phyloP scores from a whole-genome alignment of 1,140 invertebrate species.

The Aethina tumida region DNA sequence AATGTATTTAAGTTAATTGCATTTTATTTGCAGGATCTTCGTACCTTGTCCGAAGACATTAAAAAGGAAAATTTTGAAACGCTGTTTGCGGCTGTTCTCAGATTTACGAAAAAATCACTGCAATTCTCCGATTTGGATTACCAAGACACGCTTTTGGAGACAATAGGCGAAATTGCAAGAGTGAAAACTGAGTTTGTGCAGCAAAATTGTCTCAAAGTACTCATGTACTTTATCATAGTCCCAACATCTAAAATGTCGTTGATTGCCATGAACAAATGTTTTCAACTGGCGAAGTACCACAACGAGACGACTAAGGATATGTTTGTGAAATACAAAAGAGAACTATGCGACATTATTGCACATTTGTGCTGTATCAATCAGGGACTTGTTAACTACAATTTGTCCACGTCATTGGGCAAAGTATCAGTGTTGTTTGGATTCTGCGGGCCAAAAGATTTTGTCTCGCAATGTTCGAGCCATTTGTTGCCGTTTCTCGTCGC shows the following conservation, averaged over 20 bases:
- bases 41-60: constrained; percentile 28
- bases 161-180: constrained; percentile 42
- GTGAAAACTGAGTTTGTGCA: constrained; percentile 35
- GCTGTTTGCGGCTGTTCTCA: constrained; percentile 41
- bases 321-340: constrained; percentile 56
- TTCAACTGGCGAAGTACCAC: constrained; percentile 47
- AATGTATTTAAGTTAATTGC: constrained; percentile 11
- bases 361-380: constrained; percentile 41
- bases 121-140: constrained; percentile 40
- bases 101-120: constrained; percentile 40
- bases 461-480: constrained; percentile 47
- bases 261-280: constrained; percentile 47
- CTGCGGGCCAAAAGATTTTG: constrained; percentile 45
- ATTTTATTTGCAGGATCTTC: constrained; percentile 31
- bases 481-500: constrained; percentile 50
- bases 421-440: constrained; percentile 48
- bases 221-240: constrained; percentile 54
- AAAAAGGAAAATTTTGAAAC: constrained; percentile 41
- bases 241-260: constrained; percentile 48
- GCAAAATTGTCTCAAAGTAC: constrained; percentile 47
- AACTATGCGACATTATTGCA: constrained; percentile 49
- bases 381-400: constrained; percentile 34
- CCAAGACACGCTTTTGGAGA: constrained; percentile 43
- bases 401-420: constrained; percentile 40
- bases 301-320: constrained; percentile 47